phyloP scores from a whole-genome alignment of 2,888 invertebrate genomes.

The Lasioglossum vierecki region DNA sequence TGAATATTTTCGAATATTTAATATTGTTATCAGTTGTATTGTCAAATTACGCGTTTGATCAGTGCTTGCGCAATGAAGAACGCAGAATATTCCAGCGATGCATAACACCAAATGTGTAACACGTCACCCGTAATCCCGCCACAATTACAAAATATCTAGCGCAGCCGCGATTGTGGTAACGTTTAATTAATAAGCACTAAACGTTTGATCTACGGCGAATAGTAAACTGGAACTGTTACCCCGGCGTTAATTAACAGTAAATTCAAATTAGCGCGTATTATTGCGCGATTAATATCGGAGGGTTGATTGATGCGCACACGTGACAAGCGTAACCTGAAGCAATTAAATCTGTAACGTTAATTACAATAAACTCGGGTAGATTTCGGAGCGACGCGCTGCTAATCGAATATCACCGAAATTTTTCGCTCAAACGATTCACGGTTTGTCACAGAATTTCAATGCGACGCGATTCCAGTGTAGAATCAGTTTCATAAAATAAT shows the following conservation, averaged over 20 bases:
- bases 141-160: slow-evolving; percentile 38
- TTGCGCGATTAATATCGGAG: slow-evolving; percentile 52
- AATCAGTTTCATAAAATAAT: neutral
- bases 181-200: slow-evolving; percentile 44
- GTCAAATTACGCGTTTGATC: neutral
- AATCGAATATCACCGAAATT: neutral
- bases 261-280: slow-evolving; percentile 53
- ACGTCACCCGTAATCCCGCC: slow-evolving; percentile 17
- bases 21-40: neutral
- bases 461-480: neutral
- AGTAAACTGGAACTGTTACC: slow-evolving; percentile 41
- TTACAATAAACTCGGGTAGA: neutral
- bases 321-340: slow-evolving; percentile 11
- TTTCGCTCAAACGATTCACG: neutral
- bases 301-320: slow-evolving; percentile 37
- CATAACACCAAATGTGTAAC: slow-evolving; percentile 9
- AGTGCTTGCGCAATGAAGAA: neutral
- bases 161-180: neutral
- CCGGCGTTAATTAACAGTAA: slow-evolving; percentile 49
- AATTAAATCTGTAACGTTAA: slow-evolving; percentile 28
- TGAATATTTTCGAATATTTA: neutral
- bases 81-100: neutral
- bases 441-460: neutral
- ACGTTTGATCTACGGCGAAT: slow-evolving; percentile 47
- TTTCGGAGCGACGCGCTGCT: neutral